These are phyloP conservation scores for Erebia epiphron DNA, from an alignment of 2,888 invertebrate species.

Conservation along the genomic window DNA sequence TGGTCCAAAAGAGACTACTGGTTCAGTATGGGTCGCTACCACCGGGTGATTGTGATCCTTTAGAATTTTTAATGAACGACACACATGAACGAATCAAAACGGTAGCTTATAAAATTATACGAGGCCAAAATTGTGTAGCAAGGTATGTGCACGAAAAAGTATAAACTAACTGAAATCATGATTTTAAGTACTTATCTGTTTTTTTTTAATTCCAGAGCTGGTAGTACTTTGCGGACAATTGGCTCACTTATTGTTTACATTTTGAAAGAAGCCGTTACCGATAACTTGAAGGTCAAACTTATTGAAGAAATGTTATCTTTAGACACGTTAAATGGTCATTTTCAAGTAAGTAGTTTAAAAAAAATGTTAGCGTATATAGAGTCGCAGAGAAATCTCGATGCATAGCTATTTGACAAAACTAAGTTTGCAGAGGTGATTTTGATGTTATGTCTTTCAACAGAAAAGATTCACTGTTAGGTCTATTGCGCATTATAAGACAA, in stretches of 20 bases:
- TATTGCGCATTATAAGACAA: too few species aligned
- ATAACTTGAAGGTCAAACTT: conserved; percentile 63
- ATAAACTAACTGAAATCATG: conserved; percentile 4
- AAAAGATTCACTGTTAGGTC: too few species aligned
- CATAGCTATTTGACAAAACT: too few species aligned
- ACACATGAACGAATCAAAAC: conserved; percentile 85
- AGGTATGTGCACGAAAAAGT: conserved; percentile 50
- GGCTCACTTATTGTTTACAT: conserved; percentile 62
- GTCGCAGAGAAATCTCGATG: neutral
- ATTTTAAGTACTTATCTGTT: neutral
- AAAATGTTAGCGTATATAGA: neutral
- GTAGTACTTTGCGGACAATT: conserved; percentile 58
- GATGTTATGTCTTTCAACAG: too few species aligned
- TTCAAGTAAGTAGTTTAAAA: conserved; percentile 57
- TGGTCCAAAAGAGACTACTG: conserved; percentile 89
- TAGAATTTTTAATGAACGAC: conserved; percentile 88
- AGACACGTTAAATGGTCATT: conserved; percentile 63
- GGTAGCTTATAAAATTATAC: conserved; percentile 74
- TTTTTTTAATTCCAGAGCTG: conserved; percentile 56
- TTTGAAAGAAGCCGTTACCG: conserved; percentile 55
- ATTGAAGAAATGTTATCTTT: conserved; percentile 72
- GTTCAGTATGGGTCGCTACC: conserved; percentile 91
- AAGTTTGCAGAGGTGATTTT: too few species aligned
- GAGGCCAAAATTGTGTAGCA: conserved; percentile 61
- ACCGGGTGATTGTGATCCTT: conserved; percentile 87